A percentile compares a stretch with the other conserved stretches of the same genome.
These are phyloP conservation scores for Rhinoderma darwinii DNA, from an alignment of 2,113 vertebrate species.

Conservation along the genomic window DNA sequence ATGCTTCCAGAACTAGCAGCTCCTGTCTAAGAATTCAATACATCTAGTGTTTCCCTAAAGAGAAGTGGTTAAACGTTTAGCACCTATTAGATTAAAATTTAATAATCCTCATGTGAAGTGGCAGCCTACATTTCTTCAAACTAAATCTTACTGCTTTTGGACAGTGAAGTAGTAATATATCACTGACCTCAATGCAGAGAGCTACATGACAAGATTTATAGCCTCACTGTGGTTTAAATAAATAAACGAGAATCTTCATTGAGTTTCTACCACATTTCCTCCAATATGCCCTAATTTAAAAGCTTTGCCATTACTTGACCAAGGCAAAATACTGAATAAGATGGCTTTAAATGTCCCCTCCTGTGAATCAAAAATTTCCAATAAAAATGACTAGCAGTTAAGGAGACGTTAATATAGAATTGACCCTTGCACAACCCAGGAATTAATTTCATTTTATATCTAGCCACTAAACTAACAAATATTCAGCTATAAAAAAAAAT, in stretches of 20 bases:
- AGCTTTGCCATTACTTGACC: constrained; percentile 11
- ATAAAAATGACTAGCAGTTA: constrained; percentile 18
- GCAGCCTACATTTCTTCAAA: constrained; percentile 45
- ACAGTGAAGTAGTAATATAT: constrained; percentile 42
- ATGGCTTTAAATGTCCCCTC: neutral
- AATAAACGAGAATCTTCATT: constrained; percentile 43
- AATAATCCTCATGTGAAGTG: constrained; percentile 36
- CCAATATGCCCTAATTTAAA: constrained; percentile 30
- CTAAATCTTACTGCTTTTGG: constrained; percentile 28
- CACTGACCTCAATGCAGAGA: constrained; percentile 40
- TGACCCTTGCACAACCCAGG: constrained; percentile 15
- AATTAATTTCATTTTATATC: neutral
- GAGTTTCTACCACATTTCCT: constrained; percentile 50
- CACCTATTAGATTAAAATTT: constrained; percentile 15
- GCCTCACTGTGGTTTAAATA: constrained; percentile 49
- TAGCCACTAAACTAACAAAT: neutral
- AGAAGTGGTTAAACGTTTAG: constrained; percentile 33
- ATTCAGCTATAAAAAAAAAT: neutral
- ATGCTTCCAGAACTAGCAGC: neutral
- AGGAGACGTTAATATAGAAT: constrained; percentile 4
- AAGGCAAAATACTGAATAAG: constrained; percentile 26
- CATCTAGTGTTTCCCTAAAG: neutral
- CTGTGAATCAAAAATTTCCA: neutral
- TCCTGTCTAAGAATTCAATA: neutral
- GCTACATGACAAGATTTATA: constrained; percentile 48